Percentiles rank a stretch among this genome's conserved stretches.
phyloP scores from a whole-genome alignment of 2,113 vertebrate genomes.

The Falco punctatus region DNA sequence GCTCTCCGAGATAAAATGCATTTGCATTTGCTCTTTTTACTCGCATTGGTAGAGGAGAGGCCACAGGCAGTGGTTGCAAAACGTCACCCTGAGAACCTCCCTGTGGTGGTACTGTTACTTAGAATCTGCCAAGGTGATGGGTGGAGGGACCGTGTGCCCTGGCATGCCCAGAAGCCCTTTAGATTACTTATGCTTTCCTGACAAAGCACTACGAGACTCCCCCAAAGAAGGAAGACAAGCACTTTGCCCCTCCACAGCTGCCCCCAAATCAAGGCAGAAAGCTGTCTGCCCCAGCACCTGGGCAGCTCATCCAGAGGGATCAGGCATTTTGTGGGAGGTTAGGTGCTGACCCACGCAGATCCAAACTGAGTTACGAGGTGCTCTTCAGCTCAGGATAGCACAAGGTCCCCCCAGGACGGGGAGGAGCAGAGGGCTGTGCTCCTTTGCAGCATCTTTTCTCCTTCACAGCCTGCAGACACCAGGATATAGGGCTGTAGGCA shows the following conservation, averaged over 20 bases:
- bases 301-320: background rate
- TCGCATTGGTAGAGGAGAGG: background rate
- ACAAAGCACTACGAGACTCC: background rate
- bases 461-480: background rate
- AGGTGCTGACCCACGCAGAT: background rate
- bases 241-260: background rate
- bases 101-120: background rate
- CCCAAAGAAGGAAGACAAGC: background rate
- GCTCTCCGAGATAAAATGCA: background rate
- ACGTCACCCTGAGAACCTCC: background rate
- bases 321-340: background rate
- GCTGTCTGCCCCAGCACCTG: background rate
- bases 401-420: accelerated
- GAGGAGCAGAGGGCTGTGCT: background rate
- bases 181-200: background rate
- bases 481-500: background rate
- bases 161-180: background rate
- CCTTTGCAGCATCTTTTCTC: background rate
- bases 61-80: background rate
- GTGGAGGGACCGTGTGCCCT: background rate
- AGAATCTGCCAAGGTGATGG: background rate
- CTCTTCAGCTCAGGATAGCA: background rate
- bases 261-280: background rate
- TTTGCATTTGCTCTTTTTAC: background rate
- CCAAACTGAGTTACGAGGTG: background rate